A percentile compares a stretch with the other conserved stretches of the same genome.
phyloP scores from a whole-genome alignment of 2,113 vertebrate genomes.

The Aepyceros melampus region DNA sequence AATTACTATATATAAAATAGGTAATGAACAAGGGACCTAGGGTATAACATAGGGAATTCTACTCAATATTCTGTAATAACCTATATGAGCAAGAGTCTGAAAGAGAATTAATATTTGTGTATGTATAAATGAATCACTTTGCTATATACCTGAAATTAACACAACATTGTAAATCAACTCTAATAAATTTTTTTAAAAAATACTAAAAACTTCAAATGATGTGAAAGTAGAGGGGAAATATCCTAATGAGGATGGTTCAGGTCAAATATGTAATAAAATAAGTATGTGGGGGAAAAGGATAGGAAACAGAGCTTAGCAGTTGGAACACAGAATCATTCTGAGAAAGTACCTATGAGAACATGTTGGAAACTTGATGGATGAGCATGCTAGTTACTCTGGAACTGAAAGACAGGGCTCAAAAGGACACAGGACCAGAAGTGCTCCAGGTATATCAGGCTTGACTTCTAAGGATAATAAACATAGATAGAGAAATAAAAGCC shows the following conservation, averaged over 20 bases:
- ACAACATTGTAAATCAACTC: not conserved
- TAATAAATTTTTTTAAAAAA: not conserved
- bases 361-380: not conserved
- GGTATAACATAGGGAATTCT: not conserved
- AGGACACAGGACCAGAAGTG: not conserved
- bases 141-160: not conserved
- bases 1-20: not conserved
- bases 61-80: not conserved
- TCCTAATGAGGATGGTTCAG: not conserved
- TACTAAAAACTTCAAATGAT: not conserved
- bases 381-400: not conserved
- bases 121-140: not conserved
- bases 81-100: not conserved
- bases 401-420: not conserved
- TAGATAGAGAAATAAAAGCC: not conserved
- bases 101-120: not conserved
- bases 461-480: not conserved
- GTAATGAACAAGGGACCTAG: not conserved
- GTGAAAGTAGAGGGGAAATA: not conserved
- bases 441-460: not conserved
- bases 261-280: not conserved
- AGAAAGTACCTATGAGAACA: not conserved
- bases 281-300: not conserved
- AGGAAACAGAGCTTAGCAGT: rapidly evolving
- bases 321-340: not conserved